Evolutionary conservation across 2,888 invertebrate genomes (phyloP), one percentile per base, ranked within the genome.

Genomic region (Trichacis sp.): DNA sequence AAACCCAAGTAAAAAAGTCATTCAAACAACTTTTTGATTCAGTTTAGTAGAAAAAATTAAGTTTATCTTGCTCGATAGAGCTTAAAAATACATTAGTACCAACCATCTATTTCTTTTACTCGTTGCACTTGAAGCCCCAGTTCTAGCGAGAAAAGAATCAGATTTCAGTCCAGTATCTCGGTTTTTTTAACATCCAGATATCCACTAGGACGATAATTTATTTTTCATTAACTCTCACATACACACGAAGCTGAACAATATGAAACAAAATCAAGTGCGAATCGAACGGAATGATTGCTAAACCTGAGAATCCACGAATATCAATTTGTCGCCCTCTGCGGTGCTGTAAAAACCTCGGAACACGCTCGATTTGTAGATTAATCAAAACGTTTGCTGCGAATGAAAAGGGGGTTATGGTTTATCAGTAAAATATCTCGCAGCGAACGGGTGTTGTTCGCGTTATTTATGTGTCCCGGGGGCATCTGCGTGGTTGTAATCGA

Each of bases 401-500:
- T 64, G 61, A 61, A 57, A 40, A 38, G 40, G 51, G 57, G 50
- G 52, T 55, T 53, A 61, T 52, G 59, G 67, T 69, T 71, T 73
- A 76, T 76, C 73, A 68, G 72, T 60, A 55, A 64, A 71, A 69
- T 74, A 75, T 75, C 74, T 74, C 14, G 57, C 52, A 15, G 47
- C 57, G 60, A 60, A 62, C 66, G 66, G 68, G 68, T 73, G 76
- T 82, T 83, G 79, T 81, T 80, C 72, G 74, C 76, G 77, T 81
- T 83, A 82, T 82, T 83, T 81, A 82, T 81, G 77, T 73, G 78
- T 79, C 82, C 80, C 80, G 69, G 67, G 80, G 77, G 82, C 73
- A 77, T 78, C 74, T 73, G 65, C 58, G 69, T 70, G 74, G 73
- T 77, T 81, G 78, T 79, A 79, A 80, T 79, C 77, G 77, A 75